Conservation (phyloP, 1,140 invertebrate species). For the Meloidogyne exigua region DNA sequence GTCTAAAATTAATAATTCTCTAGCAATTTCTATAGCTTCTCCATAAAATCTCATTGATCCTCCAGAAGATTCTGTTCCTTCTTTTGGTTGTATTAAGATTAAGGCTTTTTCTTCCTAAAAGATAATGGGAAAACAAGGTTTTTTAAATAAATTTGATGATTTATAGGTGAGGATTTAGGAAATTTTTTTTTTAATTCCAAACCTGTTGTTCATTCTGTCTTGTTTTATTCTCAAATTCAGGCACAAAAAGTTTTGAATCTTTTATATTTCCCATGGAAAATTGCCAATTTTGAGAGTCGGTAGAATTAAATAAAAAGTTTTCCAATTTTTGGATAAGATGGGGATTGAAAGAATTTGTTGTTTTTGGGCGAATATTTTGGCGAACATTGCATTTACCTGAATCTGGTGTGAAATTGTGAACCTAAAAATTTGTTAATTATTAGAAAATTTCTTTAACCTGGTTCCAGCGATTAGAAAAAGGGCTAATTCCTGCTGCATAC, state of each 20-base stretch:
- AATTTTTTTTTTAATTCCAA: too few relatives aligned
- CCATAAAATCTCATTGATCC: conserved; percentile 14
- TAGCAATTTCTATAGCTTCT: conserved; percentile 14
- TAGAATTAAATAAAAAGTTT: conserved; percentile 24
- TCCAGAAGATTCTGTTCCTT: not conserved
- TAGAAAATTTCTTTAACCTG: not conserved
- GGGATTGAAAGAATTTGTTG: conserved; percentile 37
- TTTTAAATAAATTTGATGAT: too few relatives aligned
- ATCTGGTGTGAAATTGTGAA: conserved; percentile 49
- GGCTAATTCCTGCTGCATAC: conserved; percentile 35
- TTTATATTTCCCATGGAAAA: conserved; percentile 12
- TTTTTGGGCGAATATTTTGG: not conserved
- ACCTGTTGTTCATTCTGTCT: conserved; percentile 7
- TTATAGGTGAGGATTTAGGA: too few relatives aligned
- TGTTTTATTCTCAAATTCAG: not conserved
- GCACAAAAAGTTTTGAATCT: conserved; percentile 26
- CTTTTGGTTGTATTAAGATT: conserved; percentile 23
- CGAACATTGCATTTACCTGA: conserved; percentile 16
- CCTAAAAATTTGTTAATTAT: not conserved
- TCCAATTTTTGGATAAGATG: conserved; percentile 13
- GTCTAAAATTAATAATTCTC: not conserved
- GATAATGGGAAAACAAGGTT: too few relatives aligned
- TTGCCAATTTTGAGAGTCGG: not conserved
- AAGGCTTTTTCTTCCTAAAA: conserved; percentile 31
- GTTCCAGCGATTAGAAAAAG: conserved; percentile 43